These are phyloP conservation scores for Drosophila cognata DNA, from an alignment of 2,888 invertebrate genomes.

Conservation along the genomic window DNA sequence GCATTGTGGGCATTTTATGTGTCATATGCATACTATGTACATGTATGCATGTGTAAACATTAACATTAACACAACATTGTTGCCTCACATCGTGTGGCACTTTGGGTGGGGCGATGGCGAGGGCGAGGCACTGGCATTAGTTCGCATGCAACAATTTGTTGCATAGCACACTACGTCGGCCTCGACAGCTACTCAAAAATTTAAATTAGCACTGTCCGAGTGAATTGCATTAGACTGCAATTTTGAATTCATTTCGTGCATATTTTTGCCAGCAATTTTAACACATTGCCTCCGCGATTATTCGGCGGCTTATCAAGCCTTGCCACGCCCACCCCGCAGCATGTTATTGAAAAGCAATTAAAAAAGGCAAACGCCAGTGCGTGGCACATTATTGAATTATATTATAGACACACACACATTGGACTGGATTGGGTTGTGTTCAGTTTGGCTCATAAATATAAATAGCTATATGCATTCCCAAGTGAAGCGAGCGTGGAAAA, in stretches of 20 bases:
- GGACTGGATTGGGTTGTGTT: background rate
- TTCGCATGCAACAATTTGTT: slow-evolving; percentile 76
- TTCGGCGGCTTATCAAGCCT: slow-evolving; percentile 64
- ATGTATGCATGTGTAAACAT: slow-evolving; percentile 71
- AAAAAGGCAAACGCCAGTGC: slow-evolving; percentile 73
- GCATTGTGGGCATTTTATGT: slow-evolving; percentile 41
- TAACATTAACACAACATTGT: slow-evolving; percentile 78
- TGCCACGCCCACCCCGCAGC: slow-evolving; percentile 19
- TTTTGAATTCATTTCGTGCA: slow-evolving; percentile 69
- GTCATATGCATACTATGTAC: slow-evolving; percentile 52
- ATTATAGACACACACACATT: slow-evolving; percentile 37
- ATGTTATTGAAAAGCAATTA: slow-evolving; percentile 84
- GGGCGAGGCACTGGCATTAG: slow-evolving; percentile 46
- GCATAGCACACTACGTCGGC: slow-evolving; percentile 50
- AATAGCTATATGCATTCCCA: slow-evolving; percentile 62
- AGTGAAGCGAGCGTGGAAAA: slow-evolving; percentile 23
- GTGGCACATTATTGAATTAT: slow-evolving; percentile 75
- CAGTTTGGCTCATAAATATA: slow-evolving; percentile 69
- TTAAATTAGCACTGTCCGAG: slow-evolving; percentile 68
- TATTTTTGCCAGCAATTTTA: slow-evolving; percentile 70
- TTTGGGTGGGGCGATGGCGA: background rate
- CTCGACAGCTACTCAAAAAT: slow-evolving; percentile 70
- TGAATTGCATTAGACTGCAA: slow-evolving; percentile 70
- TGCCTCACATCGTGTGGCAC: slow-evolving; percentile 18
- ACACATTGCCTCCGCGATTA: slow-evolving; percentile 62